Base-by-base conservation (phyloP, 2,113 vertebrate species). In the Xenopus laevis region DNA sequence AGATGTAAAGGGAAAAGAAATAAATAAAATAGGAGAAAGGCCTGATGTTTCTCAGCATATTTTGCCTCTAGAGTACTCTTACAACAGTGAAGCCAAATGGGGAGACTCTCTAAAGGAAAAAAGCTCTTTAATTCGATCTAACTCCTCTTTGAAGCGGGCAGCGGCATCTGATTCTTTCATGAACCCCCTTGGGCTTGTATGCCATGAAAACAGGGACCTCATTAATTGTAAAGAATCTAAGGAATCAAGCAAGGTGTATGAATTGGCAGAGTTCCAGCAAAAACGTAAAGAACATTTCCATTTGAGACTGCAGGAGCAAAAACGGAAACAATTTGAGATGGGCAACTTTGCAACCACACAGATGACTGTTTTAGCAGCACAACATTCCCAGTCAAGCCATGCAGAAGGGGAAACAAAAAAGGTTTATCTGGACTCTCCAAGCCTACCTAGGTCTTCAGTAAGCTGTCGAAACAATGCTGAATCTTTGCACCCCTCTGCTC, bases 281-380 rank as follows among this genome's bases (percentile, higher is more conserved):
- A 85, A 88, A 4, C 89, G 91, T 20, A 81, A 85, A 11, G 87
- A 91, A 13, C 79, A 86, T 0, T 18, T 80, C 65, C 73, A 85
- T 59, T 76, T 85, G 23, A 92, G 89, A n/a, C 72, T 65, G 77
- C 84, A 84, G 0, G 95, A 97, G 79, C 88, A 89, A 72, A 98
- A 98, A 80, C 96, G 95, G 94, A 98, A 94, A 44, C 91, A 92
- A 59, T 95, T 98, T 2, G 96, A 96, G 79, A 89, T 97, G 88
- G 88, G 91, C 21, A 94, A 94, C 81, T 96, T 96, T 0, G 94
- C 94, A 79, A 93, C 95, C 9, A 96, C 88, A 46, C 97, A 98
- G 87, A 97, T 97, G 89, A 93, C 95, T 0, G 94, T 94, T 9
- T 83, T 98, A 80, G 95, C 94, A 0, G 95, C 96, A 0, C 96